Conservation (phyloP, 2,888 invertebrate species). For the Perizoma affinitatum region DNA sequence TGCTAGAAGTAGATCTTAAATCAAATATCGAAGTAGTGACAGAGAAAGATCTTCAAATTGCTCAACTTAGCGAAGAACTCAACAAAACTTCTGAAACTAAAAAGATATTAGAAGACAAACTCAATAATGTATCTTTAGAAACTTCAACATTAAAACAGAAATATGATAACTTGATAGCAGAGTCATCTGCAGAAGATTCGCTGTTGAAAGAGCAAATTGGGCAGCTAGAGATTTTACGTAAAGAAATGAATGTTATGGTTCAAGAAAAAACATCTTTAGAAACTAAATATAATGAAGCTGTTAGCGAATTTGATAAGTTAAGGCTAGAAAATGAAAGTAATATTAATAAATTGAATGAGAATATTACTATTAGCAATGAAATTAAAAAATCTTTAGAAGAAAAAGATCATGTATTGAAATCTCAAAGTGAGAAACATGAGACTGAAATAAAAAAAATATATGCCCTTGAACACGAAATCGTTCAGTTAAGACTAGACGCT, state of each 20-base stretch:
- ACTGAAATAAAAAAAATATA: conserved; percentile 57
- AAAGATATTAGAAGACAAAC: conserved; percentile 74
- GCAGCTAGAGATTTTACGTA: conserved; percentile 65
- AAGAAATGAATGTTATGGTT: conserved; percentile 59
- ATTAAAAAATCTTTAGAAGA: conserved; percentile 61
- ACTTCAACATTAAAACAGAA: conserved; percentile 67
- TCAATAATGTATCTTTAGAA: conserved; percentile 68
- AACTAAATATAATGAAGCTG: conserved; percentile 56
- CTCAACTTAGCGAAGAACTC: conserved; percentile 65
- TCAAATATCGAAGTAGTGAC: conserved; percentile 71
- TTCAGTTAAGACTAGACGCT: conserved; percentile 57
- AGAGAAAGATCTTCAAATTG: conserved; percentile 79
- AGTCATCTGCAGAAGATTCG: conserved; percentile 72
- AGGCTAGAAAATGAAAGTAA: conserved; percentile 56
- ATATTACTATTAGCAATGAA: conserved; percentile 47
- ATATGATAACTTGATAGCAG: conserved; percentile 70
- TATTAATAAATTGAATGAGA: conserved; percentile 59
- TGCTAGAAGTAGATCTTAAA: conserved; percentile 75
- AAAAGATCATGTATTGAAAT: conserved; percentile 64
- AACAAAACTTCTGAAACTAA: conserved; percentile 69
- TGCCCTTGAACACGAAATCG: conserved; percentile 59
- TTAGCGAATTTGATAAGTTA: conserved; percentile 56
- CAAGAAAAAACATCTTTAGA: conserved; percentile 68
- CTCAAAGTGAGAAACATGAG: conserved; percentile 57
- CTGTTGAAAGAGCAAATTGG: conserved; percentile 67